A percentile compares a stretch with the other conserved stretches of the same genome.
Conservation (phyloP, 92 coral and sea anemone genomes). For the Parazoanthus darwini region DNA sequence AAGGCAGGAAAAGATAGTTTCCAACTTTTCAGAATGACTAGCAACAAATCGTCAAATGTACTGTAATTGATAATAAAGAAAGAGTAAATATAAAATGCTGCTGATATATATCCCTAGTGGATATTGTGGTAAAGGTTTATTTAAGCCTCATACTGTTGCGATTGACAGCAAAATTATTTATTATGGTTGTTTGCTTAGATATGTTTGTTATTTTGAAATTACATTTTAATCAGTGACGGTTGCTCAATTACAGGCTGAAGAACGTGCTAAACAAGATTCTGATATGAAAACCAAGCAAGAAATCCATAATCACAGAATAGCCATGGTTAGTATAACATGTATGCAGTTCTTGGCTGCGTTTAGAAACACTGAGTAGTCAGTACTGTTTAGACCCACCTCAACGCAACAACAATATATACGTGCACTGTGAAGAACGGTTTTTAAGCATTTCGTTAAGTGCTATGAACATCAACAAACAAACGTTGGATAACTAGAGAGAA, state of each 20-base stretch:
- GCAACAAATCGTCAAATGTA: too few relatives aligned
- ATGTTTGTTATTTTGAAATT: neutral
- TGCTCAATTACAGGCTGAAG: slow-evolving; percentile 67
- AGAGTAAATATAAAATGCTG: too few relatives aligned
- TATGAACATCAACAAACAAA: neutral
- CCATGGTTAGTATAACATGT: slow-evolving; percentile 53
- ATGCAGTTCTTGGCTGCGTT: too few relatives aligned
- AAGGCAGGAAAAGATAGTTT: too few relatives aligned
- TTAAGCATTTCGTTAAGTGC: neutral
- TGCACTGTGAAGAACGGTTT: neutral
- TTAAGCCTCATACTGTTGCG: too few relatives aligned
- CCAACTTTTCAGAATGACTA: too few relatives aligned
- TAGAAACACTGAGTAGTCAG: too few relatives aligned
- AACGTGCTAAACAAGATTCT: slow-evolving; percentile 67
- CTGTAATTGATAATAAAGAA: neutral
- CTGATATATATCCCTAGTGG: neutral
- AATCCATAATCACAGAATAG: slow-evolving; percentile 88
- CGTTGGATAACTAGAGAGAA: too few relatives aligned
- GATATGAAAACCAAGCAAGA: slow-evolving; percentile 70
- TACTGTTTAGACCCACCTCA: neutral
- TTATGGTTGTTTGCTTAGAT: neutral
- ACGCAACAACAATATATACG: neutral
- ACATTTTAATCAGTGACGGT: neutral
- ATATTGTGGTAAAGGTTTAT: too few relatives aligned
- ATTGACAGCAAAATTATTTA: neutral